Percentiles rank a stretch among this genome's conserved stretches.
Evolutionary conservation across 2,888 invertebrate species (phyloP).

Genomic region (Ectropis crepuscularia): DNA sequence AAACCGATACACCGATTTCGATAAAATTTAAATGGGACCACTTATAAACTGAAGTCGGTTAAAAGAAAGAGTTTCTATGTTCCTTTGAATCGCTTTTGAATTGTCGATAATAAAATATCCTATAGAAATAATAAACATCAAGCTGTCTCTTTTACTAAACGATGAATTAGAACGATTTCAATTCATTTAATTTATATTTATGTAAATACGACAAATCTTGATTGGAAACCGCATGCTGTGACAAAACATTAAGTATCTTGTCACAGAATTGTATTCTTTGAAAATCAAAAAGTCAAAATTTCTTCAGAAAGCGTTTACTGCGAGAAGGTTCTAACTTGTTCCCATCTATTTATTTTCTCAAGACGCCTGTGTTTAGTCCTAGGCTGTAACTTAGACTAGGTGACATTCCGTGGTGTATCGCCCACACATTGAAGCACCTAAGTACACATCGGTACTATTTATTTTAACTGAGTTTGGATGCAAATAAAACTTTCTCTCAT

Average conservation of each 20-base stretch:
- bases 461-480: conserved; percentile 38
- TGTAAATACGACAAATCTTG: conserved; percentile 36
- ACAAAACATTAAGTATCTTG: conserved; percentile 6
- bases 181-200: conserved; percentile 48
- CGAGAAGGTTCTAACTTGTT: conserved; percentile 2
- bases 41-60: too few relatives aligned
- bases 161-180: conserved; percentile 35
- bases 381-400: conserved; percentile 39
- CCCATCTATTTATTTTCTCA: neutral
- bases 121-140: conserved; percentile 25
- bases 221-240: conserved; percentile 5
- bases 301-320: neutral
- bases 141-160: conserved; percentile 25
- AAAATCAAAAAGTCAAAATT: neutral
- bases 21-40: too few relatives aligned
- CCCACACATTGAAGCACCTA: conserved; percentile 47
- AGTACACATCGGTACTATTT: conserved; percentile 40
- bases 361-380: conserved; percentile 16
- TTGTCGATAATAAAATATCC: conserved; percentile 31
- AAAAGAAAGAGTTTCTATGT: too few relatives aligned
- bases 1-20: too few relatives aligned
- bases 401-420: conserved; percentile 45
- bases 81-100: conserved; percentile 1
- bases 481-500: conserved; percentile 32
- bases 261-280: neutral